Base-by-base conservation (phyloP, 1,140 invertebrate genomes). In the Achatina immaculata region DNA sequence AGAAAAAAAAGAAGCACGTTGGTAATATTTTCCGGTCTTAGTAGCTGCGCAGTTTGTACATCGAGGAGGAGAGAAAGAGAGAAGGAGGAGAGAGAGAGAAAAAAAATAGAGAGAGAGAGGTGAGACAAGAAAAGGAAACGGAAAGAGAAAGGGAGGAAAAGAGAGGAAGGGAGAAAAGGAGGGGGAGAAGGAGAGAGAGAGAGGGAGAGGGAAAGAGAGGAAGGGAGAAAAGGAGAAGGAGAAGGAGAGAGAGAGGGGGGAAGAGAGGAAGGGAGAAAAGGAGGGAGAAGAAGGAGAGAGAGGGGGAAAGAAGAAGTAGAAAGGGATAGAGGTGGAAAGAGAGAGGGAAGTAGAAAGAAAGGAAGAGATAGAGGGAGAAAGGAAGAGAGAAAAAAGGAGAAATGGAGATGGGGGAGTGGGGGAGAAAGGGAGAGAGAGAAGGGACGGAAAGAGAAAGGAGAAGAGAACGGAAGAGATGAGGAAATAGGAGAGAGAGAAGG, bases 231-330 rank as follows among this genome's bases (percentile, higher is more conserved):
- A 28, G 58, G 11, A 4, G 51, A 62, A 62, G 28, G n/a, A 62
- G 38, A 36, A 77, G 6, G 40, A 38, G 38, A 62, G 31, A 58
- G 38, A 21, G 28, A 43, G 34, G 55, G n/a, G 55, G 34, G 36
- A 77, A 36, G 31, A 62, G 9, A 31, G 34, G n/a, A 40, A 62
- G 24, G 48, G 34, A 38, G 48, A 62, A 62, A 1, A 58, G 55
- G 31, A 19, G 43, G 75, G 0, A 55, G 75, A 77, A 62, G 55
- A 36, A 62, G 48, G 40, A 51, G 2, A 65, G 73, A 75, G 42
- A 31, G 24, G 40, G 55, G 34, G n/a, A n/a, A 77, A 62, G 58
- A 62, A 62, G 36, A 62, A 77, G 75, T n/a, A 36, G 51, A 65
- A 40, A 62, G 38, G 55, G 38, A 65, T 0, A 38, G 36, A 28